Conservation (phyloP, 2,113 vertebrate species). For the Lagenorhynchus albirostris region DNA sequence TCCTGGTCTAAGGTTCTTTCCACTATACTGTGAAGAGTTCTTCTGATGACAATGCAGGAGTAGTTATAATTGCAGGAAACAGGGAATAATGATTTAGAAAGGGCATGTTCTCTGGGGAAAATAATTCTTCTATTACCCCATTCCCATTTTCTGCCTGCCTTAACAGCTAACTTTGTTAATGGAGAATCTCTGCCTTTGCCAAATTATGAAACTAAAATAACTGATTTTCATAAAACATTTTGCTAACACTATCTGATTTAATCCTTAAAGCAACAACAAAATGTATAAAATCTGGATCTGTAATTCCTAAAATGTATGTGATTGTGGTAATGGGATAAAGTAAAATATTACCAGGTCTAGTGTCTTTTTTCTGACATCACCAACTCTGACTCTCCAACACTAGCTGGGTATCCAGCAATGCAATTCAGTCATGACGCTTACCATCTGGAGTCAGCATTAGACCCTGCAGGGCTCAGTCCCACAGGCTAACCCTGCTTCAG, state of each 20-base stretch:
- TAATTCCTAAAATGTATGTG: not conserved
- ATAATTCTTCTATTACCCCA: not conserved
- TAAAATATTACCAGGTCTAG: not conserved
- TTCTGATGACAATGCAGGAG: not conserved
- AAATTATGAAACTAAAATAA: conserved; percentile 3
- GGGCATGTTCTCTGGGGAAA: not conserved
- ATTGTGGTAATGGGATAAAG: not conserved
- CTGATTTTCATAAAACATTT: not conserved
- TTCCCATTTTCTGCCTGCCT: not conserved
- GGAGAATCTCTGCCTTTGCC: not conserved
- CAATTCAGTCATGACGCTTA: not conserved
- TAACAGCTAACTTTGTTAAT: not conserved
- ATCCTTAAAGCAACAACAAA: conserved; percentile 11
- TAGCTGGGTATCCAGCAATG: not conserved
- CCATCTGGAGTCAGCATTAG: not conserved
- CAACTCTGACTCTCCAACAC: not conserved
- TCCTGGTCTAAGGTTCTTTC: not conserved
- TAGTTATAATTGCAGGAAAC: not conserved
- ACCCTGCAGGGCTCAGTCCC: not conserved
- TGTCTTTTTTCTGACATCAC: not conserved
- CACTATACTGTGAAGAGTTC: not conserved
- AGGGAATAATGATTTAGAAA: not conserved
- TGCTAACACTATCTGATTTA: not conserved
- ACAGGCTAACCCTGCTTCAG: not conserved
- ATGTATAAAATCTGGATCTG: not conserved